Base-by-base conservation (phyloP, 1,140 invertebrate genomes). In the Tetramorium alpestre region DNA sequence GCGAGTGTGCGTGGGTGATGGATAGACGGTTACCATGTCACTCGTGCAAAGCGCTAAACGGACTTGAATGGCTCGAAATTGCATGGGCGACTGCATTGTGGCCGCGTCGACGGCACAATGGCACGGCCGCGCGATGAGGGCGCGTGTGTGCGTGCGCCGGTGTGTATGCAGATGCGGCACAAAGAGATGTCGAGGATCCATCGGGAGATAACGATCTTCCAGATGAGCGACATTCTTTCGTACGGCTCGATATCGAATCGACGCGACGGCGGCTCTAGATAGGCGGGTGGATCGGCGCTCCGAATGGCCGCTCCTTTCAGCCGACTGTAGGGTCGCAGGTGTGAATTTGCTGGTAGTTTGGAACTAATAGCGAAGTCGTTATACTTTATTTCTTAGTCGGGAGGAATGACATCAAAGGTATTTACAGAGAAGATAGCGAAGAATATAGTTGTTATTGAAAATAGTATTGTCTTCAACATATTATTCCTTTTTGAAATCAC, bases 1-100 rank as follows among this genome's bases (percentile, higher is more conserved):
- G 64, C 86, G 33, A 88, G 80, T 92, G 90, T 93, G 93, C 92
- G 94, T 94, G 93, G 95, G 94, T 95, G 94, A 95, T 95, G 94
- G 94, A 95, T 95, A 93, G 93, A 94, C 90, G 91, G 87, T 92
- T 90, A 93, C 91, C 90, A 92, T 93, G 91, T 91, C 92, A 92
- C 80, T 90, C 89, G 89, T 87, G 89, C 91, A 88, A 56, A 91
- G 92, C 87, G 87, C 90, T 92, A 90, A 92, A 93, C 88, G 86
- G 77, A 72, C 41, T 73, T 89, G 86, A 86, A 92, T 89, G 70
- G 85, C 49, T 90, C 51, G 90, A 91, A 91, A 90, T 91, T 88
- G 90, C 90, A 87, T 85, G 58, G 90, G 82, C 85, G 85, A 73
- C 49, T 58, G 33, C 87, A 88, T 91, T 88, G 89, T 90, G 54